Conservation (phyloP, 2,113 vertebrate species). For the Isurus oxyrinchus region DNA sequence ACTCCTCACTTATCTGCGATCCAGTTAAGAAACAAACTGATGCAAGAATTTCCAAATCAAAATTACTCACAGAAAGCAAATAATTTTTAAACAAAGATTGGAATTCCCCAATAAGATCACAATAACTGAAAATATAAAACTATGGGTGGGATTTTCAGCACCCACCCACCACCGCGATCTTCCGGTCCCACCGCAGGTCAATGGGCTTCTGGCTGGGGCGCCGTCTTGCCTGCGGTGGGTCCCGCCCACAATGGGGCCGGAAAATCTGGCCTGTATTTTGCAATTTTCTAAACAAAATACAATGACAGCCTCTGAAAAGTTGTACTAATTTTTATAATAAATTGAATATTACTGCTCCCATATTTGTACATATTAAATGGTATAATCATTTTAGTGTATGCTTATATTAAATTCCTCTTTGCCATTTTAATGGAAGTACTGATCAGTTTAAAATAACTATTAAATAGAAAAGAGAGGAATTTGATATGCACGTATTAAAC, state of each 20-base stretch:
- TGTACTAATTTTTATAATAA: neutral
- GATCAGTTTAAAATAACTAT: neutral
- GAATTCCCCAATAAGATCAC: neutral
- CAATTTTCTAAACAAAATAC: neutral
- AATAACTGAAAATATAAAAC: neutral
- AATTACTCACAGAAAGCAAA: neutral
- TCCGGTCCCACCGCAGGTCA: too few relatives aligned
- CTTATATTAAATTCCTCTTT: neutral
- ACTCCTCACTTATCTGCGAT: too few relatives aligned
- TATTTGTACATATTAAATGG: neutral
- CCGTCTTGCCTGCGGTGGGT: too few relatives aligned
- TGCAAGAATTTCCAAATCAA: too few relatives aligned
- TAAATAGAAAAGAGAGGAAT: neutral
- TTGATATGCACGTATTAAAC: neutral
- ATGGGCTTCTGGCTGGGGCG: too few relatives aligned
- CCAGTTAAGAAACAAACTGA: too few relatives aligned
- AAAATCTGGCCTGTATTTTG: neutral
- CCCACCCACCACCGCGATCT: too few relatives aligned
- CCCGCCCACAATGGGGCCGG: too few relatives aligned
- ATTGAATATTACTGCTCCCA: neutral
- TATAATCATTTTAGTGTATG: neutral
- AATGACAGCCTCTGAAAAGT: neutral
- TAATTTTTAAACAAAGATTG: neutral
- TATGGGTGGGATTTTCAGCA: neutral
- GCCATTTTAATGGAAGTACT: neutral